Evolutionary conservation across 35 echinoderm and acorn worm species (phyloP), one percentile per base, ranked within the genome.

Genomic region (Anneissia japonica): DNA sequence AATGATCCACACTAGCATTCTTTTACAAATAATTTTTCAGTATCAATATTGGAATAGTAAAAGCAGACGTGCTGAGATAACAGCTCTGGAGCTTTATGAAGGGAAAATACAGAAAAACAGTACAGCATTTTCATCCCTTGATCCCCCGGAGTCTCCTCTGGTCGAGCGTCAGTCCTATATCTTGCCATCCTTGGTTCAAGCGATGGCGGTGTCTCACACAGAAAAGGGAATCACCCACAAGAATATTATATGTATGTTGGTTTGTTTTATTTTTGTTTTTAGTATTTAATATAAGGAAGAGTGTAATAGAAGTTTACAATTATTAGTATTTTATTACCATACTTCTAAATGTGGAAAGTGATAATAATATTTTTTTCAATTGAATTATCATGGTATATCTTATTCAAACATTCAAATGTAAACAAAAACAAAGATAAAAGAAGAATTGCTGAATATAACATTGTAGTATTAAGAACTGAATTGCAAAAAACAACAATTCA

Each of bases 21-120:
- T 32, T 36, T 34, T 19, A 19, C 86, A 81, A 40, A 40, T 79
- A 37, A 16, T 21, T 73, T 30, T 83, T 79, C 32, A 98, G 95
- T 98, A 98, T 78, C 91, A 98, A 35, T 98, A 93, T 86, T 98
- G 95, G 95, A 98, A 98, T 77, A 91, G 75, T 32, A 51, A 92
- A 30, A 39, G 82, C 41, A 79, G 95, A 74, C 41, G 95, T 19
- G 79, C 93, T 74, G 95, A 98, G 82, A 88, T 98, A 6, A 93
- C 91, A 1, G 95, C 93, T 11, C 83, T 98, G 74, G 95, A 98
- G 84, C 83, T 98, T 2, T 98, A 86, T 77, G 95, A 98, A 76
- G 95, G 95, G 82, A 97, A 88, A 81, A 72, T 81, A 38, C 91
- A 98, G 79, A 98, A 93, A 87, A 98, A 98, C 74, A 98, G 96